Evolutionary conservation across 1,140 invertebrate genomes (phyloP).

Genomic region (Calycopis cecrops): DNA sequence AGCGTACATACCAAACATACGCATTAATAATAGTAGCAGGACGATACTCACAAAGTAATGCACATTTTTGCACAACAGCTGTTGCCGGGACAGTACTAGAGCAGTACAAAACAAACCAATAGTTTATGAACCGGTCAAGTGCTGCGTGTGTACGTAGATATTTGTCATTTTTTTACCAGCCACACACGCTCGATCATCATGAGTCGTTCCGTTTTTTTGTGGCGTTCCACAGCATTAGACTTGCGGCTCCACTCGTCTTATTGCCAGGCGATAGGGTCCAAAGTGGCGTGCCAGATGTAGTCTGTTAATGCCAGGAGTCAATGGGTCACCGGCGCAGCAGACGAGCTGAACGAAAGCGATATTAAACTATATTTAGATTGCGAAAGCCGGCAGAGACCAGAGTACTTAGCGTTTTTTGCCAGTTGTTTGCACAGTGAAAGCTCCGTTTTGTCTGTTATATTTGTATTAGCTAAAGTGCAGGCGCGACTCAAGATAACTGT

Average conservation of each 20-base stretch:
- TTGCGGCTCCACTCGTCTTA: not conserved
- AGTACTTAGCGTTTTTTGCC: not conserved
- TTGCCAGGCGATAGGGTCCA: not conserved
- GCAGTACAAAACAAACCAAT: too few relatives aligned
- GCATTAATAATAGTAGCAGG: too few relatives aligned
- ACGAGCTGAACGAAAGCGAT: constrained; percentile 15
- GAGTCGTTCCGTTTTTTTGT: constrained; percentile 36
- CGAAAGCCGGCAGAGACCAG: not conserved
- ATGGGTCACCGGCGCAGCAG: constrained; percentile 37
- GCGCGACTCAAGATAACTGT: too few relatives aligned
- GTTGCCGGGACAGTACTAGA: too few relatives aligned
- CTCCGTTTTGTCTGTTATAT: not conserved
- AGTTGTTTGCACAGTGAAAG: constrained; percentile 1
- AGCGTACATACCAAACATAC: too few relatives aligned
- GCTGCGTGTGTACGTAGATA: not conserved
- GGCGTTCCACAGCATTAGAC: not conserved
- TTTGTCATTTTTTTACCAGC: constrained; percentile 7
- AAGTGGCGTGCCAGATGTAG: not conserved
- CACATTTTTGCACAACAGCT: too few relatives aligned
- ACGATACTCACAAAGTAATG: too few relatives aligned
- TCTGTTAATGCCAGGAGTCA: constrained; percentile 12
- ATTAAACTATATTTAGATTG: not conserved
- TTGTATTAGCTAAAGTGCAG: too few relatives aligned
- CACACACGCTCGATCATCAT: constrained; percentile 34
- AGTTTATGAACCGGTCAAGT: too few relatives aligned